Conservation (phyloP, 2,888 invertebrate species). For the Troides helena region DNA sequence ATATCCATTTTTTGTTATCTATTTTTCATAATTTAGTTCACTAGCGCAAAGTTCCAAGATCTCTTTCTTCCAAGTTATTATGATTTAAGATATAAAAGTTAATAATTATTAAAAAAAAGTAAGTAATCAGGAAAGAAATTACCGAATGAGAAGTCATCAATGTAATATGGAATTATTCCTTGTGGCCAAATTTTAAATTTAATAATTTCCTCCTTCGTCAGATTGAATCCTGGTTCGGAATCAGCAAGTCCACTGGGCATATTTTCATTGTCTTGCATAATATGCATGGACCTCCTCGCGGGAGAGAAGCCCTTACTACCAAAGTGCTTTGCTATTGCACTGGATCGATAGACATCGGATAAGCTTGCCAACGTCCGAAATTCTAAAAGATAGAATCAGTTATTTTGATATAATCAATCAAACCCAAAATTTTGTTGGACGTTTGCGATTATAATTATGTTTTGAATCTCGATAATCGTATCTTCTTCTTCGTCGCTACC, state of each 20-base stretch:
- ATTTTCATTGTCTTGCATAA: constrained; percentile 13
- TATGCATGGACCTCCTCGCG: constrained; percentile 10
- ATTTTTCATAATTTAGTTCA: too few relatives aligned
- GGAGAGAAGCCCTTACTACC: neutral
- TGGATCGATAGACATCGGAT: neutral
- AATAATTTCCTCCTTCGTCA: constrained; percentile 46
- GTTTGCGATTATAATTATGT: too few relatives aligned
- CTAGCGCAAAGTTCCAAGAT: too few relatives aligned
- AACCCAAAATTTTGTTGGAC: too few relatives aligned
- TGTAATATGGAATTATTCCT: constrained; percentile 61
- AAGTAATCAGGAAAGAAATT: neutral
- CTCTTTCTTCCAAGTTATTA: too few relatives aligned
- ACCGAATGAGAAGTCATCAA: constrained; percentile 65
- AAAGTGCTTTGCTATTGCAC: neutral
- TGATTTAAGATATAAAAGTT: too few relatives aligned
- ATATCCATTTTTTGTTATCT: too few relatives aligned
- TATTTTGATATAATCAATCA: neutral
- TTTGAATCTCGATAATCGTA: too few relatives aligned
- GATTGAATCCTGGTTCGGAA: constrained; percentile 47
- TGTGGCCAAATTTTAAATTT: constrained; percentile 62
- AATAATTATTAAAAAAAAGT: neutral
- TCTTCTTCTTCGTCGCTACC: too few relatives aligned
- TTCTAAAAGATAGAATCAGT: neutral
- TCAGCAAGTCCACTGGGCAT: constrained; percentile 15
- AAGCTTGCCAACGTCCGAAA: constrained; percentile 1